Evolutionary conservation across 2,888 invertebrate species (phyloP), one percentile per base, ranked within the genome.

Genomic region (Dioctria linearis): DNA sequence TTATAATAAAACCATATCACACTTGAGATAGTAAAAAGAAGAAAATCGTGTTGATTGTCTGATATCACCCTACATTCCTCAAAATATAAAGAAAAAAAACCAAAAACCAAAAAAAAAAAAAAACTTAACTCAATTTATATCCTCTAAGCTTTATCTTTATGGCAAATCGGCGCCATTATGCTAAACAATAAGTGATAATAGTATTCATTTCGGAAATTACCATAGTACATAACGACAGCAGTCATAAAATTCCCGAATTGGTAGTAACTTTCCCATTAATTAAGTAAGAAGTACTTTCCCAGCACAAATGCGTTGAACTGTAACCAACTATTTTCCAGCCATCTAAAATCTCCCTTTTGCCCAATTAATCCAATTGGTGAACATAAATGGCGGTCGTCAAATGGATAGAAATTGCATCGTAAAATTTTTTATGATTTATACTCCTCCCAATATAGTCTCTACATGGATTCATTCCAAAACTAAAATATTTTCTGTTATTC

Each of bases 331-430:
- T 57, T 57, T 57, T n/a, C n/a, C 57, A 57, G 8, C 57, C 11
- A 11, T n/a, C 25, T 13, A 8, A n/a, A 13, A 57, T n/a, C 25
- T 25, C 51, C 51, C 11, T 51, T 51, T 51, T 5, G 5, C 5
- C 13, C 43, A 69, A 46, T 43, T 69, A 69, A 69, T 42, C 69
- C 69, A 69, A 69, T 43, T 69, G 69, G 69, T 11, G 43, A 5
- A 49, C 69, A 40, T 39, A 40, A 49, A 69, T 69, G n/a, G 43
- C 49, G 13, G 43, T 43, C 69, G 43, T 69, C 46, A 69, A 69
- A 43, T n/a, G 13, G 25, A 69, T 40, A 49, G 46, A 69, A 69
- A 69, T 43, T 43, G 42, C 8, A 49, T n/a, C 9, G 13, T 69
- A 69, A 69, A 69, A 69, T 11, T 46, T n/a, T 66, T 66, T 39